Base-by-base conservation (phyloP, 2,113 vertebrate species). In the Microtus pennsylvanicus region DNA sequence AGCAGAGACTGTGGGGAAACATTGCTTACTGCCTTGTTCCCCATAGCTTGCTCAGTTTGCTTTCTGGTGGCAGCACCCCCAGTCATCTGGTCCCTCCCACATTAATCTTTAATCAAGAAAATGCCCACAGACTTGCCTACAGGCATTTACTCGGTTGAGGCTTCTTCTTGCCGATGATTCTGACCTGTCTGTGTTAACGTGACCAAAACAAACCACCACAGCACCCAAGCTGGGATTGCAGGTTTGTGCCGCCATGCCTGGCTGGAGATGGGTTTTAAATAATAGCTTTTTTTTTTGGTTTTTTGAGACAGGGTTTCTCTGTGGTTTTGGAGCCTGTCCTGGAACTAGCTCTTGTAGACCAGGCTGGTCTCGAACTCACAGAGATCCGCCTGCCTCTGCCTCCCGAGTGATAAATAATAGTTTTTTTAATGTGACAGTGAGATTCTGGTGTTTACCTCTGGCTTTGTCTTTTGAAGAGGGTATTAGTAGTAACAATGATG, bases 401-500 rank as follows among this genome's bases (percentile, higher is more conserved):
- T n/a, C n/a, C n/a, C n/a, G n/a, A n/a, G n/a, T n/a, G n/a, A n/a
- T 38, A 63, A 58, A 58, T 58, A 58, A 58, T 19, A 58, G 55
- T 38, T 55, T 52, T 86, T 86, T 61, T 26, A 95, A 35, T 63
- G 82, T 93, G 75, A n/a, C 35, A 47, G 55, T 91, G n/a, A 63
- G 50, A 65, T 58, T 69, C 67, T 93, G 55, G 1, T 74, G 55
- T 89, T 95, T 80, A 90, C 58, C 88, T 90, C 9, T 50, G 67
- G 22, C 35, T 88, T 88, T 72, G 19, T 42, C 33, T 95, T 94
- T 77, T 61, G 77, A 91, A 96, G 74, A 58, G 17, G 55, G 13
- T 69, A 3, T 33, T 61, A 86, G 92, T 12, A 77, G 11, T 77
- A 90, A 65, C 52, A 47, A 8, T 58, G 22, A 16, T 88, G 42